Conservation (phyloP, 1,140 invertebrate species). For the Drosophila erecta region DNA sequence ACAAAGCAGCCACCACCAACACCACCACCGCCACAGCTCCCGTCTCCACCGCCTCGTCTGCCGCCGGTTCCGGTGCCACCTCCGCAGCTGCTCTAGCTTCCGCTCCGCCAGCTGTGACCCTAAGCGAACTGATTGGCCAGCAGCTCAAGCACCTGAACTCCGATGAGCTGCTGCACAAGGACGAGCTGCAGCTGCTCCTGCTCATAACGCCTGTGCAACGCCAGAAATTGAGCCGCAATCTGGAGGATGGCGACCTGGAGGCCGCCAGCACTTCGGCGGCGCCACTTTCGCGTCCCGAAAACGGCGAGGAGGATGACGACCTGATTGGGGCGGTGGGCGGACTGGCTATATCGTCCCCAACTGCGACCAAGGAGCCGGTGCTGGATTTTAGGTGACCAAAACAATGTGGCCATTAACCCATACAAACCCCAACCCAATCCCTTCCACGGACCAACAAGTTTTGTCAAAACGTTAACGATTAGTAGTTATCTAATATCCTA, state of each 20-base stretch:
- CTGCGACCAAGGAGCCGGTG: conserved; percentile 47
- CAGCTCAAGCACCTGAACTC: conserved; percentile 60
- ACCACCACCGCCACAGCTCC: background rate
- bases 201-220: conserved; percentile 52
- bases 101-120: conserved; percentile 21
- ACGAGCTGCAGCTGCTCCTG: conserved; percentile 62
- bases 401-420: background rate
- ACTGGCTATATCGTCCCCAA: conserved; percentile 42
- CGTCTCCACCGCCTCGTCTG: conserved; percentile 11
- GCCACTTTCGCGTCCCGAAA: conserved; percentile 51
- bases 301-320: conserved; percentile 54
- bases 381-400: conserved; percentile 55
- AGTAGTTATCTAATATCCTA: background rate
- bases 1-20: conserved; percentile 38
- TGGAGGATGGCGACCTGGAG: conserved; percentile 28
- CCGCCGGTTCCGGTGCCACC: conserved; percentile 6
- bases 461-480: background rate
- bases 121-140: conserved; percentile 60
- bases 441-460: background rate
- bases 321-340: conserved; percentile 61
- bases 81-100: conserved; percentile 11
- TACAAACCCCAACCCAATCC: background rate
- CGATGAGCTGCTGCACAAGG: conserved; percentile 53
- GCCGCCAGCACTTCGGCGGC: conserved; percentile 43
- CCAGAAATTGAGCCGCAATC: conserved; percentile 24